Evolutionary conservation across 2,797 vertebrate species (phyloP).

Genomic region (Sciaenops ocellatus): DNA sequence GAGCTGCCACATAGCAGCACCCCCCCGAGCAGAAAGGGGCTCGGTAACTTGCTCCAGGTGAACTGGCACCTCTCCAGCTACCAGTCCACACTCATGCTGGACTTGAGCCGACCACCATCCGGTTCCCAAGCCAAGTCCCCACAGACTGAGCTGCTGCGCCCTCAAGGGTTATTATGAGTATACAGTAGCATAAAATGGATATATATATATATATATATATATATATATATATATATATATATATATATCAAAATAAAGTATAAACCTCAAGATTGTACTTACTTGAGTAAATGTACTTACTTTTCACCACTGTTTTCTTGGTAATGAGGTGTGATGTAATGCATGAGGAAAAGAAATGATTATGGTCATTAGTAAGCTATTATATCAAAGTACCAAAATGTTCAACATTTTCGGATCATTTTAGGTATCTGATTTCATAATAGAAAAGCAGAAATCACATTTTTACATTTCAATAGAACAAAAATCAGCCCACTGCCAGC

Average conservation of each 20-base stretch:
- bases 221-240: too few species aligned
- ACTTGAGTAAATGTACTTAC: neutral
- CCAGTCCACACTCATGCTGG: too few species aligned
- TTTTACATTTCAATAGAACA: slow-evolving; percentile 35
- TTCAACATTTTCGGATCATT: neutral
- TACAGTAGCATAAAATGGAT: too few species aligned
- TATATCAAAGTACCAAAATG: neutral
- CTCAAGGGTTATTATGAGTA: too few species aligned
- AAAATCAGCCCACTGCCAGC: slow-evolving; percentile 49
- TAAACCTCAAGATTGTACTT: too few species aligned
- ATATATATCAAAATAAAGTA: too few species aligned
- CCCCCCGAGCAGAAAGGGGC: neutral
- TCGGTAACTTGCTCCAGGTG: neutral
- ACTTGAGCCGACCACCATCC: neutral
- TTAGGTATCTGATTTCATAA: slow-evolving; percentile 13
- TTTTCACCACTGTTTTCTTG: neutral
- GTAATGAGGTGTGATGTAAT: too few species aligned
- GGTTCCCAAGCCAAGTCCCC: neutral
- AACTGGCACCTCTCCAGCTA: neutral
- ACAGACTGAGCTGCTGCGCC: too few species aligned
- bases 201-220: too few species aligned
- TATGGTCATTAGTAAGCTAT: neutral
- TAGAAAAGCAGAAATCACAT: neutral
- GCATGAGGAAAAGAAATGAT: neutral
- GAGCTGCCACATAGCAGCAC: neutral